These are phyloP conservation scores for Mionectes olivaceus DNA, from an alignment of 2,797 vertebrate species.

Conservation along the genomic window DNA sequence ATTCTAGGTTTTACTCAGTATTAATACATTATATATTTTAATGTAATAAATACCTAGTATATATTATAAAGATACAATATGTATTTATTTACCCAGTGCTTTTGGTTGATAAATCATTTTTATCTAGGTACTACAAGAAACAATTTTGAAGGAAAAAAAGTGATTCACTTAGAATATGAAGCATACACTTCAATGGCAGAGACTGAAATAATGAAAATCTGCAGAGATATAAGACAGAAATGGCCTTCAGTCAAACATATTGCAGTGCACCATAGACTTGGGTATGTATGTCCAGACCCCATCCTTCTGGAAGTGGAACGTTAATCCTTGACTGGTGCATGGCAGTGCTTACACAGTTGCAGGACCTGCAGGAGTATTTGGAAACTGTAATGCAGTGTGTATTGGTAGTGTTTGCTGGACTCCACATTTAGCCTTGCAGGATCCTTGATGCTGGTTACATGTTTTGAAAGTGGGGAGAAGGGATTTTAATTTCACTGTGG, in stretches of 20 bases:
- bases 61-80: not conserved
- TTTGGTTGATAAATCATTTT: not conserved
- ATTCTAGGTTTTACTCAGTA: not conserved
- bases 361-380: not conserved
- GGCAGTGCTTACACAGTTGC: not conserved
- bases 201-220: slow-evolving; percentile 88
- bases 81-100: not conserved
- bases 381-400: not conserved
- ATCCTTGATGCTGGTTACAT: not conserved
- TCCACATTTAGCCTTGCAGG: not conserved
- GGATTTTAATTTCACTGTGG: not conserved
- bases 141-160: slow-evolving; percentile 85
- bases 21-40: not conserved
- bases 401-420: not conserved
- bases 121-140: slow-evolving; percentile 90
- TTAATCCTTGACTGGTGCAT: not conserved
- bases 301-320: not conserved
- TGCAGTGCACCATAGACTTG: slow-evolving; percentile 90
- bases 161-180: slow-evolving; percentile 90
- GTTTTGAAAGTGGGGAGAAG: not conserved
- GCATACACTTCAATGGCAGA: slow-evolving; percentile 90
- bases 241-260: slow-evolving; percentile 88
- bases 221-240: slow-evolving; percentile 81
- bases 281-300: slow-evolving; percentile 74
- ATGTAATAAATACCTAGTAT: not conserved